Base-by-base conservation (phyloP, 2,113 vertebrate species). In the Todiramphus saurophagus region DNA sequence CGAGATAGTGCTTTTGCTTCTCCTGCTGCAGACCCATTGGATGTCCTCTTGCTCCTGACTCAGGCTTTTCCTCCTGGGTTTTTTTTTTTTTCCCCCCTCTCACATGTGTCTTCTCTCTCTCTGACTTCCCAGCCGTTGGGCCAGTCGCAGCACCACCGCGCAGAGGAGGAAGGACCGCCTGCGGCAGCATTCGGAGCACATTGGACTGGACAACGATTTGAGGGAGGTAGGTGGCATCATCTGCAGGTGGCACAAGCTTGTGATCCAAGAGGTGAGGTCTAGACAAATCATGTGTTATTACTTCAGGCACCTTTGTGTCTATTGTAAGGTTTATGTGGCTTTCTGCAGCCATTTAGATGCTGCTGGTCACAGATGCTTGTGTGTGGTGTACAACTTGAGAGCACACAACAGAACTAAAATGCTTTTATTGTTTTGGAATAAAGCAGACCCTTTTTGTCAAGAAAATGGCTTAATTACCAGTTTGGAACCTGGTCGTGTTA, bases 141-240 rank as follows among this genome's bases (percentile, higher is more conserved):
- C 98, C 63, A 98, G 98, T 90, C 99, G 99, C 67, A 98, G 98
- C 19, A 97, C 98, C 28, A 98, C 98, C 7, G 88, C 99, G 0
- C 99, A 99, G 91, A 98, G 99, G 23, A 98, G 98, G 91, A 98
- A 98, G 53, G 98, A 99, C 18, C 97, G 98, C 55, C 98, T 98
- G 62, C 98, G 98, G 56, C 99, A 97, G 78, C 98, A 96, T 79
- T 97, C 98, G 0, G 99, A 99, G 28, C 98, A 99, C 56, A 96
- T 98, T 2, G 97, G 97, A 21, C 95, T 98, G 89, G 99, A 99
- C 96, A 99, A 97, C 2, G 99, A 99, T 46, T 83, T 98, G 63
- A 98, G 98, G 97, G 99, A 99, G 98, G 99, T 99, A 98, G 37
- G 96, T 97, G 59, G 31, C 84, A 46, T 70, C 31, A 5, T 28